These are phyloP conservation scores for Halcyon smyrnensis DNA, from an alignment of 2,797 vertebrate genomes.

Conservation along the genomic window DNA sequence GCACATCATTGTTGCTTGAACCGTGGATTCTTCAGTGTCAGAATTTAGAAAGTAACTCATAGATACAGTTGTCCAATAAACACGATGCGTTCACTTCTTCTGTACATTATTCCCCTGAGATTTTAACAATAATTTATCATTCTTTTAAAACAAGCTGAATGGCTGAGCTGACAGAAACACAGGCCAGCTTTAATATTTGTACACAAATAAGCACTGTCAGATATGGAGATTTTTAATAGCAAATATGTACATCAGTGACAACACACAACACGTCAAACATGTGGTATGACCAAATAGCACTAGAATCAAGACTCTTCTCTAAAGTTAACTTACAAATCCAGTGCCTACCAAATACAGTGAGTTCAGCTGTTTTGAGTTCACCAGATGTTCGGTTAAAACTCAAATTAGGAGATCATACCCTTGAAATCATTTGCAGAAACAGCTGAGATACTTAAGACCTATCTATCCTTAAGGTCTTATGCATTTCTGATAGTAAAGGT, in stretches of 20 bases:
- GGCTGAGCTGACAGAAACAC: background rate
- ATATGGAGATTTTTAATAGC: background rate
- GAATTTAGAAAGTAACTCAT: background rate
- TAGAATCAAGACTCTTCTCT: background rate
- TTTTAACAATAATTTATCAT: background rate
- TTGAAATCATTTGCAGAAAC: background rate
- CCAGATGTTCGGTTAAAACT: background rate
- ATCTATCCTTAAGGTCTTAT: background rate
- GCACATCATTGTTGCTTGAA: background rate
- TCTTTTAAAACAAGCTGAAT: background rate
- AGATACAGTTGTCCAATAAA: conserved; percentile 23
- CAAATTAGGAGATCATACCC: background rate
- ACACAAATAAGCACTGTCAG: background rate
- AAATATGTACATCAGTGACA: background rate
- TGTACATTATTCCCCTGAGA: background rate
- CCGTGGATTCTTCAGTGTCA: conserved; percentile 33
- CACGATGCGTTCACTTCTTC: background rate
- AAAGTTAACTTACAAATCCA: background rate
- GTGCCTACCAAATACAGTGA: background rate
- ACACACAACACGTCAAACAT: background rate
- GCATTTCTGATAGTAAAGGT: background rate
- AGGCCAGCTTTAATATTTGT: background rate
- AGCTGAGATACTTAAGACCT: background rate
- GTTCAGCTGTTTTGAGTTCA: background rate
- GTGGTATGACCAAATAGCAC: background rate